Conservation (phyloP, 2,888 invertebrate genomes). For the Dicyrtomina minuta region DNA sequence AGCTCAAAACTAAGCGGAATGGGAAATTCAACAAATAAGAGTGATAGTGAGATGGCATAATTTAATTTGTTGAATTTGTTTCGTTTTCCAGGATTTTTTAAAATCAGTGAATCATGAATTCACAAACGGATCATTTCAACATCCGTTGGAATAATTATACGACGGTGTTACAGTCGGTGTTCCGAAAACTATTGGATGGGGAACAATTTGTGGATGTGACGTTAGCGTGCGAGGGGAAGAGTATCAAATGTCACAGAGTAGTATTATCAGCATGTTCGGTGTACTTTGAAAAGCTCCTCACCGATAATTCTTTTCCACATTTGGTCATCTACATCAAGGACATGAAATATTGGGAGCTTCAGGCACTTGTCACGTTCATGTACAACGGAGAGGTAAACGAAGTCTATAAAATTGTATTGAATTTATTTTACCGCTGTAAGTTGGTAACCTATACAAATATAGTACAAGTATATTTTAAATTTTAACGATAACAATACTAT, state of each 20-base stretch:
- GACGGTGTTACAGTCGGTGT: conserved; percentile 74
- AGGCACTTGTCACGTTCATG: conserved; percentile 85
- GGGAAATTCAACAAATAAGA: no score
- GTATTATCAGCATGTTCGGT: conserved; percentile 82
- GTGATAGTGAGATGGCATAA: no score
- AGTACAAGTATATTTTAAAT: no score
- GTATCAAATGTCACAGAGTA: conserved; percentile 72
- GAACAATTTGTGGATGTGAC: conserved; percentile 87
- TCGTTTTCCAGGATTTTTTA: background rate
- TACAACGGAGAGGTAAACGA: conserved; percentile 86
- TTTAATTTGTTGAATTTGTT: no score
- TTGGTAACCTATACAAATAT: no score
- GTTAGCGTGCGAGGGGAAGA: conserved; percentile 80
- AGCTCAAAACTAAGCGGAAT: no score
- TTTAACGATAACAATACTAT: no score
- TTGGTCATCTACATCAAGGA: conserved; percentile 82
- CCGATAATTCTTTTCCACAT: conserved; percentile 72
- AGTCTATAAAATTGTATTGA: no score
- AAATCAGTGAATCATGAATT: conserved; percentile 11
- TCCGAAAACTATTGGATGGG: conserved; percentile 72
- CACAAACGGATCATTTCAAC: conserved; percentile 49
- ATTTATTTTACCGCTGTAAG: no score
- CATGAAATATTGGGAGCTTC: conserved; percentile 79
- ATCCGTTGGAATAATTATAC: conserved; percentile 82
- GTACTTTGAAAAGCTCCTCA: conserved; percentile 75